A percentile compares a stretch with the other conserved stretches of the same genome.
Conservation (phyloP, 35 echinoderm and acorn worm species). For the Heliocidaris tuberculata region DNA sequence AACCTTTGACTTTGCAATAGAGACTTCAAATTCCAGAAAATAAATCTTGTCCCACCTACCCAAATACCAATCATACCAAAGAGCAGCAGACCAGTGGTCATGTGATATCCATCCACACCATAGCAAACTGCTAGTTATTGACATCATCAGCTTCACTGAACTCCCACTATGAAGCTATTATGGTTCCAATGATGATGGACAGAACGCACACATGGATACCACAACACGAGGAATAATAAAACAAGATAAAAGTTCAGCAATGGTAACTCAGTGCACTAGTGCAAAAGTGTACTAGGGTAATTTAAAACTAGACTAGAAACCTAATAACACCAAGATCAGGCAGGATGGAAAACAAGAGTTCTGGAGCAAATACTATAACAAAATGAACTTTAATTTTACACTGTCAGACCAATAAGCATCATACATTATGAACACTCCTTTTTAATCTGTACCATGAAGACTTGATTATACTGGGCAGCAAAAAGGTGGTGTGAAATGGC, state of each 20-base stretch:
- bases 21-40: neutral
- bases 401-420: too few species aligned
- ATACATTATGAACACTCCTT: too few species aligned
- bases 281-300: neutral
- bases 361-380: too few species aligned
- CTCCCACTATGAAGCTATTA: neutral
- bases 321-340: neutral
- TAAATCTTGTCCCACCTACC: neutral
- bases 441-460: too few species aligned
- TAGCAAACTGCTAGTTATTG: neutral
- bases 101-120: neutral
- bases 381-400: too few species aligned
- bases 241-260: neutral
- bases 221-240: neutral
- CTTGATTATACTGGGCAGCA: neutral
- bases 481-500: neutral
- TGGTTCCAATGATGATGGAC: neutral
- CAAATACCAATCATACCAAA: constrained; percentile 3
- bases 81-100: neutral
- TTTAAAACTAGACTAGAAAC: neutral
- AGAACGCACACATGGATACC: neutral
- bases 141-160: neutral
- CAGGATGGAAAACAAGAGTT: neutral
- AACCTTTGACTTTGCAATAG: neutral
- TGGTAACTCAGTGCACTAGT: too few species aligned